Conservation (phyloP, 2,888 invertebrate genomes). For the Campopleginae sp. region DNA sequence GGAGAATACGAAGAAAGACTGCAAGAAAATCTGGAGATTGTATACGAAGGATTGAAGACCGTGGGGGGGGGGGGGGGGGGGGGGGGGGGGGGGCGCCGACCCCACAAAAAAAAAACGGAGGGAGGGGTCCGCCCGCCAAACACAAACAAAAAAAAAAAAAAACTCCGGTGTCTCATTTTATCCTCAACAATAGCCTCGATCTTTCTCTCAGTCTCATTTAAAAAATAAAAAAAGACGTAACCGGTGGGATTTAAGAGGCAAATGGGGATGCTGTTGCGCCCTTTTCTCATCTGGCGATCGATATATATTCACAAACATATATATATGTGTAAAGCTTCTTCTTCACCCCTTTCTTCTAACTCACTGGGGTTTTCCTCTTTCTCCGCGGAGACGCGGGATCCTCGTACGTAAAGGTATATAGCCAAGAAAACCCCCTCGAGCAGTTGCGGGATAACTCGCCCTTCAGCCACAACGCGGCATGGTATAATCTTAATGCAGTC, state of each 20-base stretch:
- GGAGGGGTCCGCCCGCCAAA: too few relatives aligned
- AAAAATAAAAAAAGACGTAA: slow-evolving; percentile 27
- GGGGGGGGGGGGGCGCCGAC: too few relatives aligned
- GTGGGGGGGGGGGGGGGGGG: too few relatives aligned
- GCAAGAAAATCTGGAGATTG: slow-evolving; percentile 57
- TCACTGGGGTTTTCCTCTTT: slow-evolving; percentile 67
- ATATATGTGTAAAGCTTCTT: slow-evolving; percentile 50
- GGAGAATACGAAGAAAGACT: slow-evolving; percentile 13
- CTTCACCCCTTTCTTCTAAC: slow-evolving; percentile 69
- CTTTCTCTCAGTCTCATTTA: slow-evolving; percentile 53
- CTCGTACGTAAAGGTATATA: slow-evolving; percentile 63
- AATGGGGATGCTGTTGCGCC: slow-evolving; percentile 7
- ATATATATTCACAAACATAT: not conserved
- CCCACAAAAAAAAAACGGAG: too few relatives aligned
- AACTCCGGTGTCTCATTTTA: slow-evolving; percentile 69
- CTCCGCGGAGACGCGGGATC: slow-evolving; percentile 56
- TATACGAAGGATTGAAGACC: slow-evolving; percentile 51
- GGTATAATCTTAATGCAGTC: slow-evolving; percentile 84
- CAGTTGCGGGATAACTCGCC: slow-evolving; percentile 67
- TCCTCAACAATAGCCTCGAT: slow-evolving; percentile 66
- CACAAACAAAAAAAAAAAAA: too few relatives aligned
- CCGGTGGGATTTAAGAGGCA: not conserved
- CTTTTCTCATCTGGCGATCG: slow-evolving; percentile 32
- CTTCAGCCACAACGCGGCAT: slow-evolving; percentile 77
- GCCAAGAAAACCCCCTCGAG: slow-evolving; percentile 64